Conservation (phyloP, 92 coral and sea anemone species). For the Scolanthus callimorphus region DNA sequence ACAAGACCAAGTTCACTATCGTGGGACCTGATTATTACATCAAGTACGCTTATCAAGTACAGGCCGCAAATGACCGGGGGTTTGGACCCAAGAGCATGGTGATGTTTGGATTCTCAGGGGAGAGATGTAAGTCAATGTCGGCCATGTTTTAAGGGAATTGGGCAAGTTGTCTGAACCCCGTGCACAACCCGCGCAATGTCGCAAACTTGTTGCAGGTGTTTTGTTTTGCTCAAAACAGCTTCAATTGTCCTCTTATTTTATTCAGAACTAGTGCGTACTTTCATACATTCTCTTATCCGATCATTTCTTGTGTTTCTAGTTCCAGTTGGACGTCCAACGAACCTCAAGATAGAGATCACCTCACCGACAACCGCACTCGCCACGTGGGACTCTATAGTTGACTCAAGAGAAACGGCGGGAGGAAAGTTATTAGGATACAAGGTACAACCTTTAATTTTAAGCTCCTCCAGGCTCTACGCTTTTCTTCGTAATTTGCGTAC, state of each 20-base stretch:
- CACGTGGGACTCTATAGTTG: conserved; percentile 77
- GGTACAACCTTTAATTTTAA: conserved; percentile 52
- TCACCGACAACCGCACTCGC: conserved; percentile 84
- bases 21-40: conserved; percentile 60
- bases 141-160: too few relatives aligned
- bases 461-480: too few relatives aligned
- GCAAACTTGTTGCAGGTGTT: too few relatives aligned
- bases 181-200: too few relatives aligned
- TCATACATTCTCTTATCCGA: too few relatives aligned
- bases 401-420: conserved; percentile 50
- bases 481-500: too few relatives aligned
- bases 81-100: conserved; percentile 86
- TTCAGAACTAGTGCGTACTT: too few relatives aligned
- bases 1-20: conserved; percentile 33
- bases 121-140: conserved; percentile 77
- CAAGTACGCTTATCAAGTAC: conserved; percentile 75
- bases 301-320: conserved; percentile 51
- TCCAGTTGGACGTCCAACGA: conserved; percentile 71
- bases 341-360: conserved; percentile 63
- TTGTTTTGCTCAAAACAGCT: too few relatives aligned
- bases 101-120: conserved; percentile 86
- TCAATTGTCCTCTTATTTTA: too few relatives aligned
- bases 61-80: conserved; percentile 84
- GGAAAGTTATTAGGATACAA: conserved; percentile 94
- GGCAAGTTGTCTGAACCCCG: too few relatives aligned